Evolutionary conservation across 2,113 vertebrate genomes (phyloP).

Genomic region (Phrynosoma blainvillii): DNA sequence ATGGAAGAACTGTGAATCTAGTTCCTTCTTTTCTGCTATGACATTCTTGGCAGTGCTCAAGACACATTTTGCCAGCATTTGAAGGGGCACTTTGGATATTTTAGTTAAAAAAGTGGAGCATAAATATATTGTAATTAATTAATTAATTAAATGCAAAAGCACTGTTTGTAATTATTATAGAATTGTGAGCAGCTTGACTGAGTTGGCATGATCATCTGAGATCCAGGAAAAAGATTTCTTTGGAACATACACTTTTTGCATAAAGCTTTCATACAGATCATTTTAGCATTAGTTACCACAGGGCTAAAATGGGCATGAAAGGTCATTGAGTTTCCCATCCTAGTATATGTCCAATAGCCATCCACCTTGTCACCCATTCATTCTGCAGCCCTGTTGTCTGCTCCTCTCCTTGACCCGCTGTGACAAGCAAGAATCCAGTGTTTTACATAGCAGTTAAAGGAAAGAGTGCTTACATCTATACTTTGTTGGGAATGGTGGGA

Average conservation of each 20-base stretch:
- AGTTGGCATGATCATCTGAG: background rate
- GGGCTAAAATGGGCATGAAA: background rate
- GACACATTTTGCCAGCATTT: background rate
- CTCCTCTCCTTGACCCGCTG: background rate
- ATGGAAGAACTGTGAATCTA: background rate
- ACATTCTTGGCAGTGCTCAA: conserved; percentile 16
- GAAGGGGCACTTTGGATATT: background rate
- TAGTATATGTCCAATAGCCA: background rate
- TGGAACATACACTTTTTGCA: background rate
- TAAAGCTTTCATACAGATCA: background rate
- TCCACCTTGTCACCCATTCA: background rate
- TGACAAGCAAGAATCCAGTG: background rate
- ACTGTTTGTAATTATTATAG: background rate
- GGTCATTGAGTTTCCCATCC: too few species aligned
- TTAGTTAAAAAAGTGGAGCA: background rate
- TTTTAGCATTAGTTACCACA: background rate
- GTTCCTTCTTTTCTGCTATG: conserved; percentile 8
- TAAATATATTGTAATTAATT: background rate
- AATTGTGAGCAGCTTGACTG: background rate
- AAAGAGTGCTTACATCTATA: background rate
- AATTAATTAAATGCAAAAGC: background rate
- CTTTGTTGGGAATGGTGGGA: background rate
- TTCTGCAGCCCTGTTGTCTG: too few species aligned
- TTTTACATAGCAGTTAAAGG: background rate
- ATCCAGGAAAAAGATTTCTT: background rate